These are phyloP conservation scores for Tachina grossa DNA, from an alignment of 2,888 invertebrate species.

Conservation along the genomic window DNA sequence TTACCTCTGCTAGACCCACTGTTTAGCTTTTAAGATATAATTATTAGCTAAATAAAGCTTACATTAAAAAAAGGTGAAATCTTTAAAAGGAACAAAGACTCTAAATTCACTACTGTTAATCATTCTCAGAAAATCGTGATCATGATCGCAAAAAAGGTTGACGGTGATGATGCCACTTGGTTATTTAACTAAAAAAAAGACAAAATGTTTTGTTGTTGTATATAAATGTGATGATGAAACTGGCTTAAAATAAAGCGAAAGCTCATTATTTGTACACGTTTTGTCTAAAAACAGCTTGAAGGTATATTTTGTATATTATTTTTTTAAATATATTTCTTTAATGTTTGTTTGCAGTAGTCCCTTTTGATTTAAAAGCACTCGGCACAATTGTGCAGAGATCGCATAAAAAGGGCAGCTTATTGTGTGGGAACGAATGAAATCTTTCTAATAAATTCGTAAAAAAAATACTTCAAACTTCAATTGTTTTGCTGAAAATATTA, in stretches of 20 bases:
- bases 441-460: constrained; percentile 61
- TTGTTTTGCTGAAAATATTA: constrained; percentile 50
- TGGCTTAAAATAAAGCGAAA: constrained; percentile 48
- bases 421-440: constrained; percentile 67
- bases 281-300: constrained; percentile 45
- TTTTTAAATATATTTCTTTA: neutral
- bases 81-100: neutral
- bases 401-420: constrained; percentile 56
- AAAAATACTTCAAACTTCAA: constrained; percentile 30
- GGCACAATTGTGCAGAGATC: constrained; percentile 46
- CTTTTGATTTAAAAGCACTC: constrained; percentile 33
- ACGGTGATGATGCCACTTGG: constrained; percentile 64
- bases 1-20: constrained; percentile 1
- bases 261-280: constrained; percentile 13
- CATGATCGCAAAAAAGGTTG: constrained; percentile 61
- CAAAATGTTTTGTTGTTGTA: constrained; percentile 28
- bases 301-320: constrained; percentile 14
- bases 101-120: constrained; percentile 62
- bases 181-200: constrained; percentile 37
- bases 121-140: constrained; percentile 58
- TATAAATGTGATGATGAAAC: neutral
- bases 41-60: constrained; percentile 52
- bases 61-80: constrained; percentile 30
- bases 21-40: constrained; percentile 48
- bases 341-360: constrained; percentile 54